These are phyloP conservation scores for Tragelaphus strepsiceros DNA, from an alignment of 2,113 vertebrate genomes.

Conservation along the genomic window DNA sequence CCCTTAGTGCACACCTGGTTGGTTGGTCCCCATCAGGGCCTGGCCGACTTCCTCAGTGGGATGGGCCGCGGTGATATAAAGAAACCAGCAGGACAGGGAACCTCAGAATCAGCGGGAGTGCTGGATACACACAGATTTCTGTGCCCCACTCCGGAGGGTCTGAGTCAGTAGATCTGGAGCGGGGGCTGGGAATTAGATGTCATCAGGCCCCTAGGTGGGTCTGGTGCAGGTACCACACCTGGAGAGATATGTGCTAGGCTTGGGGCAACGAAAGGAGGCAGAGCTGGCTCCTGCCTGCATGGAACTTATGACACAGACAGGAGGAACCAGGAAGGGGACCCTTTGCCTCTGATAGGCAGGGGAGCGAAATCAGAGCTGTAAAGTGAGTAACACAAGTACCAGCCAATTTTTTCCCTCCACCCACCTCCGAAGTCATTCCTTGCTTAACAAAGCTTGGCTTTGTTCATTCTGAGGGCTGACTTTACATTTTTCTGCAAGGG, in stretches of 20 bases:
- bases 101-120: neutral
- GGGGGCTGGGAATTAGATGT: neutral
- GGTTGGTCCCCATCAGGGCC: neutral
- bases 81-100: neutral
- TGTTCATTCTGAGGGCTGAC: slow-evolving; percentile 2
- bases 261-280: too few relatives aligned
- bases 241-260: neutral
- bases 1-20: neutral
- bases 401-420: neutral
- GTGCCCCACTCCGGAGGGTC: too few relatives aligned
- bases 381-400: neutral
- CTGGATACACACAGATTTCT: neutral
- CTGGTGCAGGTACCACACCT: neutral
- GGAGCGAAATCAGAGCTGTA: neutral
- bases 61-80: neutral
- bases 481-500: neutral
- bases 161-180: neutral
- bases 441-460: slow-evolving; percentile 2
- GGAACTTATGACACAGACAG: neutral
- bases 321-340: neutral
- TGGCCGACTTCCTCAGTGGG: neutral
- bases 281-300: neutral
- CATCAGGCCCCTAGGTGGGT: neutral
- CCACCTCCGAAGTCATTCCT: neutral
- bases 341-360: neutral